These are phyloP conservation scores for Catagonus wagneri DNA, from an alignment of 2,113 vertebrate genomes.

Conservation along the genomic window DNA sequence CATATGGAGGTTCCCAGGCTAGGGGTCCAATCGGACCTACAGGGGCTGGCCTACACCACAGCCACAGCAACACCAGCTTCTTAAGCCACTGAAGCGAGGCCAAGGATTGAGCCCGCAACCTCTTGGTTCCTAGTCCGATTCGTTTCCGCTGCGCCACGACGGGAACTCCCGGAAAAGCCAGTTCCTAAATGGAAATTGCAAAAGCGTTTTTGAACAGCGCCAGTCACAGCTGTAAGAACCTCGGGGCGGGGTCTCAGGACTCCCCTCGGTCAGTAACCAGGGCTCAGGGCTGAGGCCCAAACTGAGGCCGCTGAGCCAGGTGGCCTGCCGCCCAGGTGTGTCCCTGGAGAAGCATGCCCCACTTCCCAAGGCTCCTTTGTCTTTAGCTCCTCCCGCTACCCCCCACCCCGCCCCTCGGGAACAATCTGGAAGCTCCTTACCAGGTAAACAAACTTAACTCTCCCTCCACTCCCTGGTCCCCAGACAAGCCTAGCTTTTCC, in stretches of 20 bases:
- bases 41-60: too few relatives aligned
- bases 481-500: neutral
- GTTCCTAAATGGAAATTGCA: neutral
- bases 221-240: too few relatives aligned
- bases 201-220: neutral
- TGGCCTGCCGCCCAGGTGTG: too few relatives aligned
- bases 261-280: rapidly evolving
- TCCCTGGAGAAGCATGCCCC: rapidly evolving
- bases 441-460: neutral
- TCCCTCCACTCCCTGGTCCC: neutral
- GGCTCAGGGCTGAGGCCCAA: rapidly evolving
- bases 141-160: too few relatives aligned
- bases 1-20: too few relatives aligned
- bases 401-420: neutral
- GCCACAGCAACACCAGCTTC: too few relatives aligned
- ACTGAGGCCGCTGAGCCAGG: neutral
- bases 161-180: too few relatives aligned
- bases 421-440: neutral
- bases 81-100: too few relatives aligned
- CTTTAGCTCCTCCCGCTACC: neutral
- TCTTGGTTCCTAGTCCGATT: too few relatives aligned
- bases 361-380: neutral
- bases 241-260: rapidly evolving
- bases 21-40: too few relatives aligned
- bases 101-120: too few relatives aligned